Percentiles rank a stretch among this genome's conserved stretches.
phyloP scores from a whole-genome alignment of 2,888 invertebrate genomes.

The Crocallis elinguaria region DNA sequence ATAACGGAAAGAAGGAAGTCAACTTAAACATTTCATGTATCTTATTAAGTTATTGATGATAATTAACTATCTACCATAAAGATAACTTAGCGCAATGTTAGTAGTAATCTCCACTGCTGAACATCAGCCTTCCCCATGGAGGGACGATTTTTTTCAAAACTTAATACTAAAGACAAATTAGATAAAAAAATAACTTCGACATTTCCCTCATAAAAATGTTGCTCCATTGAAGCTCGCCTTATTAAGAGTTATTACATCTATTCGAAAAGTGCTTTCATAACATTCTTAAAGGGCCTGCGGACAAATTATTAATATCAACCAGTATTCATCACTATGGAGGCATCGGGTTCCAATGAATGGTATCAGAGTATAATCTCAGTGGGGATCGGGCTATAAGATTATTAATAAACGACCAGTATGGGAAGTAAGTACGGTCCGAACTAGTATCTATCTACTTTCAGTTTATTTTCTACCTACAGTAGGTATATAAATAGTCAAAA shows the following conservation, averaged over 20 bases:
- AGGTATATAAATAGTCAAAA: no score
- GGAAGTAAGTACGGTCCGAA: neutral
- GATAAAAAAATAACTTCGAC: neutral
- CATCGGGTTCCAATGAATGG: constrained; percentile 72
- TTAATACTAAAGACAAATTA: constrained; percentile 4
- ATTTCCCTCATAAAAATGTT: constrained; percentile 2
- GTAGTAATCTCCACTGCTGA: no score
- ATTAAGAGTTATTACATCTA: constrained; percentile 57
- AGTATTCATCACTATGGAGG: constrained; percentile 74
- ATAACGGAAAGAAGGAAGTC: no score
- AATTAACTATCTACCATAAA: no score
- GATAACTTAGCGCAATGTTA: no score
- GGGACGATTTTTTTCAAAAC: no score
- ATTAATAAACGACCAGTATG: constrained; percentile 21
- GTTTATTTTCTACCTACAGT: no score
- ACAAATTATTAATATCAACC: constrained; percentile 74
- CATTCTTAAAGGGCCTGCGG: constrained; percentile 61
- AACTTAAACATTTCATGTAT: no score
- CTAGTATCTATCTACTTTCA: no score
- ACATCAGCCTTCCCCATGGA: no score
- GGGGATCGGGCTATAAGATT: constrained; percentile 55
- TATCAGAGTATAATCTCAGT: constrained; percentile 70
- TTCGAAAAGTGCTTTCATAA: constrained; percentile 49
- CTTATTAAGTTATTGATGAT: no score
- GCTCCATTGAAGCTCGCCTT: constrained; percentile 39